These are phyloP conservation scores for Leptothorax acervorum DNA, from an alignment of 2,888 invertebrate genomes.

Conservation along the genomic window DNA sequence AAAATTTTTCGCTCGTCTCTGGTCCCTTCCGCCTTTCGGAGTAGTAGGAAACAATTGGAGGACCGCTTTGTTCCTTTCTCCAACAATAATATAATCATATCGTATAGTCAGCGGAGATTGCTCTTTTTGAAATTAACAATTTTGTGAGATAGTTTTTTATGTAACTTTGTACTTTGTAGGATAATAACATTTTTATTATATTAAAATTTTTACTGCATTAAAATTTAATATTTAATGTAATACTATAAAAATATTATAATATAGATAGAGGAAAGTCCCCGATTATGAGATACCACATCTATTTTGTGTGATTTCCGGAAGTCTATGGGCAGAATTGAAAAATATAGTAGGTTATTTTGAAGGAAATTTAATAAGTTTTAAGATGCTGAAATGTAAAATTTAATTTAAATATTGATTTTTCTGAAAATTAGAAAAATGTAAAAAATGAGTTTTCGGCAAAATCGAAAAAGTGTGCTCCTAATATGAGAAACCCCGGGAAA, in stretches of 20 bases:
- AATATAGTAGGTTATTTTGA: no score
- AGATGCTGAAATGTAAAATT: no score
- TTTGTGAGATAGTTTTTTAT: background rate
- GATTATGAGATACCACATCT: no score
- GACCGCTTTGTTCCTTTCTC: background rate
- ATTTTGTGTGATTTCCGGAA: no score
- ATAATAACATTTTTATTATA: conserved; percentile 5
- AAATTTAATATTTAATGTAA: background rate
- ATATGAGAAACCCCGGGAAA: no score
- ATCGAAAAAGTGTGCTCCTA: no score
- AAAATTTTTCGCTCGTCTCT: conserved; percentile 33
- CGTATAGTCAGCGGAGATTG: background rate
- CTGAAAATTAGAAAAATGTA: no score
- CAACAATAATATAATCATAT: background rate
- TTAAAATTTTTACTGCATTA: background rate
- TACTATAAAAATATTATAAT: background rate
- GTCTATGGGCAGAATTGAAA: no score
- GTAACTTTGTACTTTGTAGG: background rate
- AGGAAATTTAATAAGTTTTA: no score
- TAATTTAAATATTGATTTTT: no score
- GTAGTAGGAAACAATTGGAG: conserved; percentile 40
- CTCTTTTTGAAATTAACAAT: background rate
- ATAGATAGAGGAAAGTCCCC: background rate
- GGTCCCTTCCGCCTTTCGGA: conserved; percentile 18
- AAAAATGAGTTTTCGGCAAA: no score